Evolutionary conservation across 2,888 invertebrate species (phyloP), one percentile per base, ranked within the genome.

Genomic region (Temnothorax rugatulus): DNA sequence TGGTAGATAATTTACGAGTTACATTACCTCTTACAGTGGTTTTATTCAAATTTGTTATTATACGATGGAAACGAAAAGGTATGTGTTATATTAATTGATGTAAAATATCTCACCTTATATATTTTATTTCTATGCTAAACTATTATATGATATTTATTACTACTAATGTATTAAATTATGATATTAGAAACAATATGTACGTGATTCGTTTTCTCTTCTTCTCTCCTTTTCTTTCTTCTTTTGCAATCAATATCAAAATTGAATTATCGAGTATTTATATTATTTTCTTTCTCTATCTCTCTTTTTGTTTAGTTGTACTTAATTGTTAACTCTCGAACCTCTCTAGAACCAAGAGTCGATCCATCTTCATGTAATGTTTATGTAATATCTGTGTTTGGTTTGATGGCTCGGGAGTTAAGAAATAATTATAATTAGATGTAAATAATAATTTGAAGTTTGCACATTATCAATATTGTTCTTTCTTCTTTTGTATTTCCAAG

Each of bases 1-100:
- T 81, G n/a, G 61, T 76, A 50, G 79, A 87, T 13, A 83, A 84
- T 73, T 29, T 84, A n/a, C 61, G 54, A 64, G 71, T 79, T 54
- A 63, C 79, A 4, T 8, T 83, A 21, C 82, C 87, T 50, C 29
- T 84, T 0, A 9, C 63, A 5, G 54, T 86, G 15, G 66, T 75
- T 15, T 11, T 25, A 0, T 47, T 84, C 13, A 87, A 86, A 64
- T 38, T 75, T 52, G n/a, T 77, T n/a, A 54, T 74, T 0, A 38
- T 86, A 5, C 71, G 73, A 4, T 47, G 34, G 18, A 84, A 82
- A 34, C 84, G 63, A 25, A 34, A 18, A 82, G 83, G 87, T 87
- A 84, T 2, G 68, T 21, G 2, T 54, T 9, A 2, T 4, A 63
- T 63, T 61, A 47, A 15, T 47, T n/a, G 0, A 74, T 25, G 25